Conservation (phyloP, 1,140 invertebrate species). For the Tetramorium alpestre region DNA sequence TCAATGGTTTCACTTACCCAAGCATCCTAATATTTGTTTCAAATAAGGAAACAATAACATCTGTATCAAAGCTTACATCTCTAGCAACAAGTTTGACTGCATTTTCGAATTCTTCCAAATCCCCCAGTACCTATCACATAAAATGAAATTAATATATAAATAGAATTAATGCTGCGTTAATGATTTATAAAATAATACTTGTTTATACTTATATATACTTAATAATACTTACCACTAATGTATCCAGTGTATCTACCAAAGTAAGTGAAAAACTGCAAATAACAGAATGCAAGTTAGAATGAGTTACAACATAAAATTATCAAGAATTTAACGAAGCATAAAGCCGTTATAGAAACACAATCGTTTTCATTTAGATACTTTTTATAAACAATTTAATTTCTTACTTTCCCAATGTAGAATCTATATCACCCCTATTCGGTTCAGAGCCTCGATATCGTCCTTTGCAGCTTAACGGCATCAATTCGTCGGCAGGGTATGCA, state of each 20-base stretch:
- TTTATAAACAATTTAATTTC: conserved; percentile 78
- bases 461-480: conserved; percentile 98
- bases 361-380: not conserved
- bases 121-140: conserved; percentile 90
- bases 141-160: conserved; percentile 41
- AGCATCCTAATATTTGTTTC: conserved; percentile 99
- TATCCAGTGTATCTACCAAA: conserved; percentile 97
- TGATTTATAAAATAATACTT: conserved; percentile 20
- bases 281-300: conserved; percentile 60
- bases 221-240: conserved; percentile 90
- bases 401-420: conserved; percentile 98
- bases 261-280: conserved; percentile 97
- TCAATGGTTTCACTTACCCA: conserved; percentile 88
- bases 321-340: conserved; percentile 3
- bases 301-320: not conserved
- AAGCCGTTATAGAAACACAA: not conserved
- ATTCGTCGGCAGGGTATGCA: conserved; percentile 99
- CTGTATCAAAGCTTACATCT: conserved; percentile 96
- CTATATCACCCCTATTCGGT: conserved; percentile 96
- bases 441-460: conserved; percentile 95
- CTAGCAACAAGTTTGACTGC: conserved; percentile 94
- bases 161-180: not conserved
- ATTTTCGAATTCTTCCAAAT: conserved; percentile 97
- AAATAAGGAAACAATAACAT: conserved; percentile 98
- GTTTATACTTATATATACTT: not conserved